Base-by-base conservation (phyloP, 2,888 invertebrate species). In the Enoplolaimus lenunculus region DNA sequence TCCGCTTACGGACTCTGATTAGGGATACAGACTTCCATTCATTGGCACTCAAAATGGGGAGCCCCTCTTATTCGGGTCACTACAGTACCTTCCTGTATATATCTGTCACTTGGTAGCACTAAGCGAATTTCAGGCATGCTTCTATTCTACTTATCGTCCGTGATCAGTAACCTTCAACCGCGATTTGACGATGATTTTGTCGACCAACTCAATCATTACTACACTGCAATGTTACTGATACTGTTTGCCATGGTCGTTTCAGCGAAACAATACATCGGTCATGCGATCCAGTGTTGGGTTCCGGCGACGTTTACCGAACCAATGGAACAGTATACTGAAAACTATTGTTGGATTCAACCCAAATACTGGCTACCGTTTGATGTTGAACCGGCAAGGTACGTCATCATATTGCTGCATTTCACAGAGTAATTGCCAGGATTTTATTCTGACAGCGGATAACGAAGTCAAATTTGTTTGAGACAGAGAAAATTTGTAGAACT, bases 101-200 rank as follows among this genome's bases (percentile, higher is more conserved):
- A n/a, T n/a, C n/a, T n/a, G n/a, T n/a, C n/a, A n/a, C n/a, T n/a
- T n/a, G n/a, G n/a, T n/a, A n/a, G n/a, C n/a, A n/a, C n/a, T n/a
- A n/a, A n/a, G n/a, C n/a, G n/a, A n/a, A n/a, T n/a, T 78, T 78
- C 80, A 60, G 80, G 78, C n/a, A 80, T 80, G 80, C 78, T 80
- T 70, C 75, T 80, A 64, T 80, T 80, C 72, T 71, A 69, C 57
- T 30, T 71, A 13, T 68, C 68, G 29, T 29, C 71, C 67, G 69
- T 62, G 3, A 60, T 71, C 34, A 71, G 68, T 33, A 16, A 60
- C 21, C 35, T 71, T 2, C 64, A 68, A 28, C 70, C 70, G 2
- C 66, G 70, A 1, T 33, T 70, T 59, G 71, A 71, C 68, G 71
- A 71, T 59, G 71, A 71, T 59, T 71, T 71, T 34, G 71, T 71